Conservation (phyloP, 2,113 vertebrate genomes). For the Oenanthe melanoleuca region DNA sequence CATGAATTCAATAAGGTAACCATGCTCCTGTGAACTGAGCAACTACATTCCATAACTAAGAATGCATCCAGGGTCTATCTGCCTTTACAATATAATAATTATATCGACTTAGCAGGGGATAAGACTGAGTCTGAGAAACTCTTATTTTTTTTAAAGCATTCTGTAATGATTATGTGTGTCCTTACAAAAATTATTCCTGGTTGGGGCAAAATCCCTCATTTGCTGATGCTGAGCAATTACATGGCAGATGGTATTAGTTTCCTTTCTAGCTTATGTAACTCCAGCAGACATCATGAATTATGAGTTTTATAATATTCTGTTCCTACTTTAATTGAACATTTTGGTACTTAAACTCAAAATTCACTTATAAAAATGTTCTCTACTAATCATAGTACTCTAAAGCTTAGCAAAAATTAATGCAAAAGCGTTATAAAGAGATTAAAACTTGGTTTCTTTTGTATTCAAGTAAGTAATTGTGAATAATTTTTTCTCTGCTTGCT, state of each 20-base stretch:
- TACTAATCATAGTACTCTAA: neutral
- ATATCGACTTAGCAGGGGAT: neutral
- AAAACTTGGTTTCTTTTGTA: constrained; percentile 13
- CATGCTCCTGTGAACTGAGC: neutral
- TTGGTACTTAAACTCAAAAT: neutral
- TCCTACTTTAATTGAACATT: neutral
- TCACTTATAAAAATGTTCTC: neutral
- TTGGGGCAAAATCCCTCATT: neutral
- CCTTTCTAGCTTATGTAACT: neutral
- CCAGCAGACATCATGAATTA: neutral
- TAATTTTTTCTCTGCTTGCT: neutral
- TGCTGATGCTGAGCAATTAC: constrained; percentile 6
- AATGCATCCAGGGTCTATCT: neutral
- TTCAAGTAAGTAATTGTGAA: neutral
- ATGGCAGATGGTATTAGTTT: neutral
- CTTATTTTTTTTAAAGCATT: neutral
- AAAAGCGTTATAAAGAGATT: constrained; percentile 3
- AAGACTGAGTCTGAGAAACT: neutral
- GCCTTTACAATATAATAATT: neutral
- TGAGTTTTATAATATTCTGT: neutral
- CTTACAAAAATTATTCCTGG: neutral
- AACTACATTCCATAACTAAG: neutral
- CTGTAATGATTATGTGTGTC: neutral
- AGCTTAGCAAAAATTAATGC: neutral
- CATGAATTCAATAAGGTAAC: neutral